Evolutionary conservation across 2,888 invertebrate genomes (phyloP), one percentile per base, ranked within the genome.

Genomic region (Philaethria dido): DNA sequence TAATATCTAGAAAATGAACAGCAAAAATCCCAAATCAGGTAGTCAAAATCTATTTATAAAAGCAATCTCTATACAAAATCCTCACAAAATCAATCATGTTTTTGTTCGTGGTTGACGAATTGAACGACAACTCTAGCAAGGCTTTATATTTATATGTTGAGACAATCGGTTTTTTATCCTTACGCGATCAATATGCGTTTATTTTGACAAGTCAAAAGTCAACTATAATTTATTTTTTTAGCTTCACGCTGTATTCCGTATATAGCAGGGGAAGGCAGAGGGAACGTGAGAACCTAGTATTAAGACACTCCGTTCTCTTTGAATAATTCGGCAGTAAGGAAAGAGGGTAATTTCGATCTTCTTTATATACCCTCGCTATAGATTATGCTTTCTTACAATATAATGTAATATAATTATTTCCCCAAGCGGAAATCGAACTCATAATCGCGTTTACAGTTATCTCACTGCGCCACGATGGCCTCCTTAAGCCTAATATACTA

Each of bases 71-170:
- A 39, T 39, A 50, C 13, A 39, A 42, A 36, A 62, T 62, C 25
- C 39, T 62, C n/a, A n/a, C n/a, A n/a, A n/a, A n/a, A 62, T 50
- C 39, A 57, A 42, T 42, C 39, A 57, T 42, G 50, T 29, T 55
- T n/a, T n/a, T n/a, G n/a, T n/a, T 39, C 11, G 39, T 39, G 39
- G 20, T 22, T 57, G 57, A 57, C 57, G 42, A 57, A 57, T 57
- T 57, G 16, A 57, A 57, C 42, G 57, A 57, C 39, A 39, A 39
- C 42, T 57, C 42, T 57, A 9, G 8, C n/a, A 13, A 52, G 44
- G 59, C 42, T 29, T 59, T 33, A 29, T 18, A 29, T 29, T 59
- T 33, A 29, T 18, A 29, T 9, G 50, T n/a, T 11, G 9, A 20
- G 47, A 42, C 33, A 42, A 52, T 57, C 42, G 22, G 5, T 42